These are phyloP conservation scores for Leptopilina clavipes DNA, from an alignment of 1,140 invertebrate species.

Conservation along the genomic window DNA sequence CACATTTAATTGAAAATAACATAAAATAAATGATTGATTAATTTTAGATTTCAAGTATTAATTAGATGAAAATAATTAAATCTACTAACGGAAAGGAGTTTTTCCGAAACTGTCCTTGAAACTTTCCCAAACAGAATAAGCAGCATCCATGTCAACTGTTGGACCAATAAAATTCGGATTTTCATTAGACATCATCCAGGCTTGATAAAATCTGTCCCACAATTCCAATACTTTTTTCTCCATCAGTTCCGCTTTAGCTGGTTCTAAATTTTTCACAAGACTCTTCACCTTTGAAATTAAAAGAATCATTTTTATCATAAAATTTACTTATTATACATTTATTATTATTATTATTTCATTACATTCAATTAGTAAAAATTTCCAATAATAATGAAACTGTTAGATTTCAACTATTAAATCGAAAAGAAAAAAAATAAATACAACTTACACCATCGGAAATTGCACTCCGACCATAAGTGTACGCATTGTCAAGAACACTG, in stretches of 20 bases:
- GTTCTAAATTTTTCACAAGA: conserved; percentile 87
- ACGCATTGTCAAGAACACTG: conserved; percentile 92
- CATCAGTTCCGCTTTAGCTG: conserved; percentile 86
- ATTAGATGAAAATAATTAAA: background rate
- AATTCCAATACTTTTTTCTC: conserved; percentile 94
- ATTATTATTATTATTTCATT: too few relatives aligned
- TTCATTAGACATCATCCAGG: conserved; percentile 86
- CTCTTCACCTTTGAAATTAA: conserved; percentile 79
- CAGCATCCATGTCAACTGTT: conserved; percentile 77
- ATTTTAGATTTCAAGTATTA: too few relatives aligned
- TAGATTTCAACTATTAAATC: too few relatives aligned
- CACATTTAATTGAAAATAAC: too few relatives aligned
- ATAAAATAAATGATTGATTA: too few relatives aligned
- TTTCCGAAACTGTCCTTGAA: conserved; percentile 83
- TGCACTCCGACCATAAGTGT: conserved; percentile 90
- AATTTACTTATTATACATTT: too few relatives aligned
- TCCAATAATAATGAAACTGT: too few relatives aligned
- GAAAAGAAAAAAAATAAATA: too few relatives aligned
- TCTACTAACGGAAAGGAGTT: conserved; percentile 76
- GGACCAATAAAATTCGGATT: conserved; percentile 78
- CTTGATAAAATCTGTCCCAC: conserved; percentile 94
- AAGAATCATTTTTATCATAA: too few relatives aligned
- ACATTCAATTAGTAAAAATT: too few relatives aligned
- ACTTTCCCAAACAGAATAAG: conserved; percentile 81
- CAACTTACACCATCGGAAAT: conserved; percentile 84